Percentiles rank a stretch among this genome's conserved stretches.
Conservation (phyloP, 2,113 vertebrate species). For the Sinocyclocheilus anshuiensis region DNA sequence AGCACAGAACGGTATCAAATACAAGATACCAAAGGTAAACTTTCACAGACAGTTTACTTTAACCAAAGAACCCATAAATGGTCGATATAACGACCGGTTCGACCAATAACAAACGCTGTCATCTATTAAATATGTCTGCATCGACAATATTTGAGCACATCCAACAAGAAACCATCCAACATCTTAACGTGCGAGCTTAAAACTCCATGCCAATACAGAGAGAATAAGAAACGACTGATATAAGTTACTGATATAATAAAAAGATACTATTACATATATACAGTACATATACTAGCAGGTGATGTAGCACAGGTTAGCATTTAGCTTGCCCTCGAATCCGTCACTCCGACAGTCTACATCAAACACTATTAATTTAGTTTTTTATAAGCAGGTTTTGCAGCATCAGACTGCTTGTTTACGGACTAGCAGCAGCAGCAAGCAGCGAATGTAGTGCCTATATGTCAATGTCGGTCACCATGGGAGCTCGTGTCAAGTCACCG, state of each 20-base stretch:
- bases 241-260: background rate
- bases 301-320: conserved; percentile 22
- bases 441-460: conserved; percentile 31
- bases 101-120: background rate
- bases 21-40: background rate
- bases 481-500: conserved; percentile 52
- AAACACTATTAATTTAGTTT: background rate
- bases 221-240: background rate
- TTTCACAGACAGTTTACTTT: background rate
- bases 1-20: background rate
- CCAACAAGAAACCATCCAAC: background rate
- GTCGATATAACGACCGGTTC: background rate
- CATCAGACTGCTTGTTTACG: background rate
- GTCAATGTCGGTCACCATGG: conserved; percentile 56
- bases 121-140: background rate
- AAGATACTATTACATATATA: background rate
- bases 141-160: background rate
- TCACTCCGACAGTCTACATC: background rate
- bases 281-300: background rate
- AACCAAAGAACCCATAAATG: background rate
- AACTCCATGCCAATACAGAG: background rate
- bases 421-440: background rate
- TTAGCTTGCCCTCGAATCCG: background rate
- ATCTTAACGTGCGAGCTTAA: background rate
- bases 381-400: background rate